Conservation (phyloP, 2,888 invertebrate species). For the Linyphia triangularis region DNA sequence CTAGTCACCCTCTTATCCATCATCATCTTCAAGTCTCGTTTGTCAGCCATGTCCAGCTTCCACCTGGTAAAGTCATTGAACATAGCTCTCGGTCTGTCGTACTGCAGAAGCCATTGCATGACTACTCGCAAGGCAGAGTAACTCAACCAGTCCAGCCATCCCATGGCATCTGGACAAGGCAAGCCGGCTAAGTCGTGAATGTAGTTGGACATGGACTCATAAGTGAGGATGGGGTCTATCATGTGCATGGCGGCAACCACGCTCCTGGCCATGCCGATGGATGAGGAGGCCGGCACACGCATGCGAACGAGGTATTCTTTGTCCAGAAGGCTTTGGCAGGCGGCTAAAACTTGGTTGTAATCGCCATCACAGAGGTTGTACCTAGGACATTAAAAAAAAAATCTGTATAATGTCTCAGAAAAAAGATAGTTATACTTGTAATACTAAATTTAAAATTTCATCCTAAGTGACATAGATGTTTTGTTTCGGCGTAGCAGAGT, state of each 20-base stretch:
- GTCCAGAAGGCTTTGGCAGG: conserved; percentile 55
- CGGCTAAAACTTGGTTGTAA: conserved; percentile 51
- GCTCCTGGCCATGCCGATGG: conserved; percentile 48
- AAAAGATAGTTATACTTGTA: too few relatives aligned
- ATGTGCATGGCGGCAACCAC: conserved; percentile 34
- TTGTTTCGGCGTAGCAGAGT: too few relatives aligned
- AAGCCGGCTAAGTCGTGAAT: conserved; percentile 52
- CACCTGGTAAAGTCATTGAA: conserved; percentile 59
- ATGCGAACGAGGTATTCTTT: conserved; percentile 47
- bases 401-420: too few relatives aligned
- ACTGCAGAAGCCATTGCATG: conserved; percentile 20
- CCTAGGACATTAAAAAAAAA: too few relatives aligned
- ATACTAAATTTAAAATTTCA: too few relatives aligned
- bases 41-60: conserved; percentile 42
- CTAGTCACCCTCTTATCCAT: too few relatives aligned
- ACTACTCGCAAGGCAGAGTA: conserved; percentile 18
- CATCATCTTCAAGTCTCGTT: conserved; percentile 12
- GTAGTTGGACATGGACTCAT: conserved; percentile 45
- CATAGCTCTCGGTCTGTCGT: conserved; percentile 1
- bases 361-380: conserved; percentile 74
- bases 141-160: conserved; percentile 29
- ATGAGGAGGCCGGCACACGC: conserved; percentile 23
- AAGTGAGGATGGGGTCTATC: conserved; percentile 38
- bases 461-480: too few relatives aligned
- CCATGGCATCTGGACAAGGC: conserved; percentile 34